Conservation (phyloP, 2,113 vertebrate species). For the Alexandromys fortis region DNA sequence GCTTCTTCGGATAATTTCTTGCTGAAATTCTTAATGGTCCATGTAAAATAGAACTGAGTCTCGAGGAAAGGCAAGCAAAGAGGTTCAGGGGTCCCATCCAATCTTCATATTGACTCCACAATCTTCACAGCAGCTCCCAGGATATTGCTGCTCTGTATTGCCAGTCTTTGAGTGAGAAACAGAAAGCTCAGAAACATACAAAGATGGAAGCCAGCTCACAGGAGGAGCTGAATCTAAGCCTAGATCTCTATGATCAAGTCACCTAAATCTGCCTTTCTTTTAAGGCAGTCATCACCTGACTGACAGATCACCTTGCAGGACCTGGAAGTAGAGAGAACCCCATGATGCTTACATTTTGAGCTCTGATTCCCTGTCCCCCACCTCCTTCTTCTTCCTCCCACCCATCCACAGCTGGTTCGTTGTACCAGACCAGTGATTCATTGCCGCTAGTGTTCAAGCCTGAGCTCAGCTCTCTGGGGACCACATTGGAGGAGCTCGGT, state of each 20-base stretch:
- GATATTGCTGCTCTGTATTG: neutral
- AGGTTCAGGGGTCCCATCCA: neutral
- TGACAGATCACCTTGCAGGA: neutral
- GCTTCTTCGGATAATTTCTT: slow-evolving; percentile 10
- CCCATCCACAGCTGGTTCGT: neutral
- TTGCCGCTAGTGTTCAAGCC: neutral
- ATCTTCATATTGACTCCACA: neutral
- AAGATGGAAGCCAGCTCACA: neutral
- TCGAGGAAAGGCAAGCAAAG: neutral
- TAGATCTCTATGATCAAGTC: neutral
- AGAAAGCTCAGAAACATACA: neutral
- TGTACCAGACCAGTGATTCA: slow-evolving; percentile 68
- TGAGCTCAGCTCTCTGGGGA: slow-evolving; percentile 78
- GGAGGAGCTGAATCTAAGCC: neutral
- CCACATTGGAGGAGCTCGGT: slow-evolving; percentile 26
- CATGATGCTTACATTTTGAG: neutral
- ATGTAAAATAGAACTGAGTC: neutral
- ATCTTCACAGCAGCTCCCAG: neutral
- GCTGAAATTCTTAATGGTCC: neutral
- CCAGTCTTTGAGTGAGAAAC: neutral
- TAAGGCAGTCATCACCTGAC: neutral
- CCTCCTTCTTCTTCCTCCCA: neutral
- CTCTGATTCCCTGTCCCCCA: neutral
- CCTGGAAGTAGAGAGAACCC: neutral
- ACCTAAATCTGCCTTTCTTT: neutral